These are phyloP conservation scores for Sturmia bella DNA, from an alignment of 2,888 invertebrate genomes.

Conservation along the genomic window DNA sequence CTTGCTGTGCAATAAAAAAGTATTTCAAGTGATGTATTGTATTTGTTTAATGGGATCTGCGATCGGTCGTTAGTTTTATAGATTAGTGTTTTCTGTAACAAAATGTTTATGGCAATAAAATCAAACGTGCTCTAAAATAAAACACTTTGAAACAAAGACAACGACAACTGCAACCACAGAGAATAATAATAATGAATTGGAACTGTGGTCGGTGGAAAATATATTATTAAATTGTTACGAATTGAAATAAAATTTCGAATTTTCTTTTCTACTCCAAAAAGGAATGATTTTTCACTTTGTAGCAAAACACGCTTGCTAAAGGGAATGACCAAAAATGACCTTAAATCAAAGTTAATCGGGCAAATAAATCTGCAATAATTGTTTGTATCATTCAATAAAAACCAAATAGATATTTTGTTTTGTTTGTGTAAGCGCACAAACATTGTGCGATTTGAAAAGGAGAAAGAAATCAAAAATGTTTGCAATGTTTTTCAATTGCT, in stretches of 20 bases:
- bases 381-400: neutral
- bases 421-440: neutral
- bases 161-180: slow-evolving; percentile 5
- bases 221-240: slow-evolving; percentile 7
- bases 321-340: no score
- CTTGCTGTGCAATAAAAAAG: neutral
- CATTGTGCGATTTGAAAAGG: neutral
- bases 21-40: slow-evolving; percentile 33
- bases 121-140: slow-evolving; percentile 61
- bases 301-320: no score
- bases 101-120: slow-evolving; percentile 64
- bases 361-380: neutral
- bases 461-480: neutral
- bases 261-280: no score
- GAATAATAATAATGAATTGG: slow-evolving; percentile 38
- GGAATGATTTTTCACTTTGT: no score
- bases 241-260: neutral
- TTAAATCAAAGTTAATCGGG: neutral
- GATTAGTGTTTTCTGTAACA: slow-evolving; percentile 41
- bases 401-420: neutral
- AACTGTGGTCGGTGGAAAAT: slow-evolving; percentile 21
- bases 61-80: slow-evolving; percentile 20
- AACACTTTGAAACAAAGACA: slow-evolving; percentile 27
- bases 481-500: slow-evolving; percentile 60
- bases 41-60: slow-evolving; percentile 47